Conservation (phyloP, 92 coral and sea anemone genomes). For the Umimayanthus kanabou region DNA sequence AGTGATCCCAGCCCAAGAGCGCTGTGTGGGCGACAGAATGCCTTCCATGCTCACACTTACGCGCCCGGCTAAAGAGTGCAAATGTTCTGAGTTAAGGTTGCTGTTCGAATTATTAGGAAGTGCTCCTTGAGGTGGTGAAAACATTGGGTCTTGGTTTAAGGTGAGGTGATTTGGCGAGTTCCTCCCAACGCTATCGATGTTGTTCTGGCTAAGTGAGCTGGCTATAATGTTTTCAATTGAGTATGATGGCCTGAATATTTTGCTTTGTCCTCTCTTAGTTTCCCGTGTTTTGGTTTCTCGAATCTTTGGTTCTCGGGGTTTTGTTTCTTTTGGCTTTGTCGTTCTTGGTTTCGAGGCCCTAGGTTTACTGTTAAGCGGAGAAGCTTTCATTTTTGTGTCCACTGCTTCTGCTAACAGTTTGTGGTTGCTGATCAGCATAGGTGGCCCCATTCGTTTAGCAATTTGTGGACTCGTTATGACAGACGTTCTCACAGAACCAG, state of each 20-base stretch:
- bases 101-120: constrained; percentile 68
- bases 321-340: constrained; percentile 36
- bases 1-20: constrained; percentile 72
- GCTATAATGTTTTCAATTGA: constrained; percentile 58
- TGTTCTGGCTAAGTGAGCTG: constrained; percentile 56
- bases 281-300: constrained; percentile 57
- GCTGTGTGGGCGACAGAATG: constrained; percentile 75
- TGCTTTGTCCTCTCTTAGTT: constrained; percentile 54
- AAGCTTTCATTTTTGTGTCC: constrained; percentile 52
- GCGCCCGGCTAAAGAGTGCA: constrained; percentile 58
- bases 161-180: constrained; percentile 61
- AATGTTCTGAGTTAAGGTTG: constrained; percentile 73
- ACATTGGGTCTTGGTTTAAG: constrained; percentile 84
- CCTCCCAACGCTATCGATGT: constrained; percentile 50
- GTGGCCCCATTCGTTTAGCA: constrained; percentile 40
- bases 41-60: constrained; percentile 69
- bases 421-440: constrained; percentile 29
- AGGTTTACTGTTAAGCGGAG: constrained; percentile 68
- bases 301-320: constrained; percentile 35
- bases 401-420: constrained; percentile 11
- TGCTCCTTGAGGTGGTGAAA: constrained; percentile 78
- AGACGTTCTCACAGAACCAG: constrained; percentile 64
- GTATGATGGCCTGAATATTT: constrained; percentile 45
- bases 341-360: constrained; percentile 49
- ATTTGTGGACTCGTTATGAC: constrained; percentile 69